Evolutionary conservation across 2,113 vertebrate species (phyloP).

Genomic region (Sclerurus mexicanus): DNA sequence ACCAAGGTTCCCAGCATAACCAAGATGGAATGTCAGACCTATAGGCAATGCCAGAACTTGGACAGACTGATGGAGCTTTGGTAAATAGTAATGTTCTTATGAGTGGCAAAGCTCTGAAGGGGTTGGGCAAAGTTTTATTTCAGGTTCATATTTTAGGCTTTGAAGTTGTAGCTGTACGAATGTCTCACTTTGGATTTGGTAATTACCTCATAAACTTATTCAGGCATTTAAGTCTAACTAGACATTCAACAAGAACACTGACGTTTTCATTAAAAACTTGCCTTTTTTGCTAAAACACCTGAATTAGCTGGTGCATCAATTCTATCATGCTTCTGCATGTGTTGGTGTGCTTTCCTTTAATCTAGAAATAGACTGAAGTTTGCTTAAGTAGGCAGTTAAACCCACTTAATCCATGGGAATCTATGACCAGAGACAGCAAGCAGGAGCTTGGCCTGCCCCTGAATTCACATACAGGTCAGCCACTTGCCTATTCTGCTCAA

Average conservation of each 20-base stretch:
- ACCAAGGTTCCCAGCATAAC: not conserved
- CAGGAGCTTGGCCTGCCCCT: not conserved
- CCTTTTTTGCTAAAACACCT: not conserved
- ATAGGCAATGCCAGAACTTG: not conserved
- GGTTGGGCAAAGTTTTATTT: not conserved
- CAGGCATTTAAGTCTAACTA: not conserved
- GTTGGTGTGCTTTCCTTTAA: not conserved
- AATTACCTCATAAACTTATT: not conserved
- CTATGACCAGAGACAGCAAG: not conserved
- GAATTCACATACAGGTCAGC: not conserved
- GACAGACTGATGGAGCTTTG: not conserved
- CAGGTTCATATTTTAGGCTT: not conserved
- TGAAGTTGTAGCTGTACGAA: not conserved
- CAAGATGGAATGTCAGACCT: not conserved
- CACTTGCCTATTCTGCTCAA: rapidly evolving
- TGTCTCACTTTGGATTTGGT: not conserved
- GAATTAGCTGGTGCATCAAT: not conserved
- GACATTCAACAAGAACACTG: not conserved
- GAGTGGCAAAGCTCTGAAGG: not conserved
- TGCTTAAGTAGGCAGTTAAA: not conserved
- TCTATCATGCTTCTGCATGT: not conserved
- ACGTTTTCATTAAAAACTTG: not conserved
- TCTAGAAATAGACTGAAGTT: not conserved
- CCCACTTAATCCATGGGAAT: not conserved
- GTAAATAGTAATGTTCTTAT: rapidly evolving